Base-by-base conservation (phyloP, 30 jellyfish, hydroid and myxozoan genomes). In the Rhopilema esculentum region DNA sequence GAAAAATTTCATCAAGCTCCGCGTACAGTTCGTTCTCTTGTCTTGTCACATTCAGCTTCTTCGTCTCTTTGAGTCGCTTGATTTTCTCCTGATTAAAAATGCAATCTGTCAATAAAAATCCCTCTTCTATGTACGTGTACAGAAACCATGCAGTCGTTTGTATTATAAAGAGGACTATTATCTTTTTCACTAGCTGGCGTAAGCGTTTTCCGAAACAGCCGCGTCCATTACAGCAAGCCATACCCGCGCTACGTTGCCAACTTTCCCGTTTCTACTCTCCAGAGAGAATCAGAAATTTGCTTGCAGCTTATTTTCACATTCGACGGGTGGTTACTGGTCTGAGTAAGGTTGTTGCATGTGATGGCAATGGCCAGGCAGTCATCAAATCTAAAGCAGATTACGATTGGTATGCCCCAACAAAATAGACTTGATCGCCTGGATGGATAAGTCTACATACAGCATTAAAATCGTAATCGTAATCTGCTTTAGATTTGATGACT, bases 111-210 rank as follows among this genome's bases (percentile, higher is more conserved):
- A 84, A 69, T 1, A 86, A 25, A 27, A 70, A 84, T 16, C 92
- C 92, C 53, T 84, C 92, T 62, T 84, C 92, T 12, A 84, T 72
- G 70, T 84, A 84, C 16, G 92, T 84, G 74, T 84, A 84, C 19
- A 48, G 62, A 18, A 71, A 53, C 92, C 86, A 84, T 12, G 87
- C 92, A 51, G 74, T 48, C 9, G 74, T 28, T 69, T 84, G 92
- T 22, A 69, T 69, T 9, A 52, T 9, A 18, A 65, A 29, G 22
- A 84, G 61, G 1, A 84, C 48, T 1, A 61, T 0, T 21, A 64
- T 29, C 49, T 76, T 76, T 72, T 84, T 84, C 19, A 84, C 9
- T 6, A 84, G 62, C 19, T 66, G 64, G 29, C 31, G 70, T 8
- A 40, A 1, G 24, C 77, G 51, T 24, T 83, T 69, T 2, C 88